phyloP scores from a whole-genome alignment of 2,113 vertebrate species.

The Gallinago undulata region DNA sequence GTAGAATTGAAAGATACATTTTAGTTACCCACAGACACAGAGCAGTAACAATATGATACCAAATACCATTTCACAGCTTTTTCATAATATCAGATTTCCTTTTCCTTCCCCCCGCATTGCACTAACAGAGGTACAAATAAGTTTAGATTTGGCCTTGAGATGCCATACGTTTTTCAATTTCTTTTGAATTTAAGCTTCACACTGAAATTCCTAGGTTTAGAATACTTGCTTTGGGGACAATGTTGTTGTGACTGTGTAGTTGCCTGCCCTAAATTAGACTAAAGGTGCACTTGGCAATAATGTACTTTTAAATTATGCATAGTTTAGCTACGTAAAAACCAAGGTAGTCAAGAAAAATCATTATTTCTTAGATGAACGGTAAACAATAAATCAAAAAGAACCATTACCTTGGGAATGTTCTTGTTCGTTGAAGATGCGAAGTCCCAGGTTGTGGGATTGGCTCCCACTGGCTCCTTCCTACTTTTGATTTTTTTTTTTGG shows the following conservation, averaged over 20 bases:
- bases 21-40: neutral
- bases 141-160: neutral
- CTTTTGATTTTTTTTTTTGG: neutral
- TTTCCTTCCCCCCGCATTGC: neutral
- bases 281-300: neutral
- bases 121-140: neutral
- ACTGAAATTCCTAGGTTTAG: neutral
- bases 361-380: neutral
- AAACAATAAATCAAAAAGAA: neutral
- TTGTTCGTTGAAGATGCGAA: neutral
- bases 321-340: neutral
- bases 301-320: neutral
- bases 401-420: neutral
- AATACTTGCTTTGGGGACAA: neutral
- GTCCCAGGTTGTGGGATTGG: neutral
- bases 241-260: neutral
- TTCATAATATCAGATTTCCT: neutral
- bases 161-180: neutral
- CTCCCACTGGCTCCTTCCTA: neutral
- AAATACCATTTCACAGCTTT: neutral
- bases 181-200: neutral
- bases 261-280: neutral
- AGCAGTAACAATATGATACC: neutral
- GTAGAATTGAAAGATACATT: neutral
- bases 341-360: neutral